A percentile compares a stretch with the other conserved stretches of the same genome.
phyloP scores from a whole-genome alignment of 35 echinoderm and acorn worm species.

The Heliocidaris erythrogramma region DNA sequence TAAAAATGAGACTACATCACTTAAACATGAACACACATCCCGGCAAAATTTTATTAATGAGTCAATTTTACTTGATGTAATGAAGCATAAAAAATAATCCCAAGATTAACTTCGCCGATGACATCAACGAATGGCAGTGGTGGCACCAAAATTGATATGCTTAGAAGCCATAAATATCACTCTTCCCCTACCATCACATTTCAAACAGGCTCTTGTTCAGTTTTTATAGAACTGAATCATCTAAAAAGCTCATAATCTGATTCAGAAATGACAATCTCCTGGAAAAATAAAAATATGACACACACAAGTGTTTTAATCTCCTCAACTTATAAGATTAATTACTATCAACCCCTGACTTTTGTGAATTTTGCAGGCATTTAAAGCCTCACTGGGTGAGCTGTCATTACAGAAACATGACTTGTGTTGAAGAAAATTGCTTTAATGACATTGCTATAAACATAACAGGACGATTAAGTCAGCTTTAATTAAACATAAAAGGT shows the following conservation, averaged over 20 bases:
- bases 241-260: slow-evolving; percentile 2
- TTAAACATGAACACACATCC: background rate
- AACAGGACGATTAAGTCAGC: background rate
- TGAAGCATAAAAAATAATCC: background rate
- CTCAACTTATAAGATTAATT: slow-evolving; percentile 3
- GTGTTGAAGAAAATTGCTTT: background rate
- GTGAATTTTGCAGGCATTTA: background rate
- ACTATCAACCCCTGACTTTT: background rate
- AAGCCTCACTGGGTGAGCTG: background rate
- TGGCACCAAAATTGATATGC: background rate
- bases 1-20: background rate
- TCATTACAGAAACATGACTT: background rate
- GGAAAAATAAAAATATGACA: background rate
- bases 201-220: background rate
- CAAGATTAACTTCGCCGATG: background rate
- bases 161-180: background rate
- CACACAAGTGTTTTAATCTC: background rate
- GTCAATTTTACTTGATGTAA: background rate
- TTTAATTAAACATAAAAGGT: background rate
- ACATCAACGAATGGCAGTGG: background rate
- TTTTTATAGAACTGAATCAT: background rate
- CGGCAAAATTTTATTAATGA: background rate
- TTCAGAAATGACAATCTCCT: background rate
- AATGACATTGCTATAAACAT: background rate
- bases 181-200: background rate